Evolutionary conservation across 2,113 vertebrate genomes (phyloP).

Genomic region (Coregonus clupeaformis): DNA sequence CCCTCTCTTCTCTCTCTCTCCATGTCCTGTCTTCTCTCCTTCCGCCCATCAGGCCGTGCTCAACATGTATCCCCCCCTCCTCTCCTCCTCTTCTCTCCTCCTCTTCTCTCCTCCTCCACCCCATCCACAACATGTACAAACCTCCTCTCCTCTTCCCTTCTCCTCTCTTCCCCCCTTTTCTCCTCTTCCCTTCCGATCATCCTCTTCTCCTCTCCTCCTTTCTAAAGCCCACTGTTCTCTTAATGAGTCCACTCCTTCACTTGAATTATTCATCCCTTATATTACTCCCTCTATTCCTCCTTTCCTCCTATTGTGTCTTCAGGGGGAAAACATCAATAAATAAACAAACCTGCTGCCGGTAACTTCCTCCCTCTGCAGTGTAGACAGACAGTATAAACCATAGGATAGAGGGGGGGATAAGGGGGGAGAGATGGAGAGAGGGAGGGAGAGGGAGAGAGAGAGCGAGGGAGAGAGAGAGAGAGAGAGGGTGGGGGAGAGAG

Average conservation of each 20-base stretch:
- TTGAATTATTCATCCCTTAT: no score
- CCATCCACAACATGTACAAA: neutral
- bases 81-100: neutral
- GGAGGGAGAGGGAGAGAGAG: no score
- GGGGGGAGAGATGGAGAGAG: no score
- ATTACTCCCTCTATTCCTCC: conserved; percentile 49
- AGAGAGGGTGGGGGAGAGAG: no score
- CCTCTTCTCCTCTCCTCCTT: neutral
- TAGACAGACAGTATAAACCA: conserved; percentile 17
- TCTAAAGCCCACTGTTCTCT: conserved; percentile 37
- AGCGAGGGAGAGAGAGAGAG: neutral
- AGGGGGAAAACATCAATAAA: conserved; percentile 75
- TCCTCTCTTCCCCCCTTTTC: neutral
- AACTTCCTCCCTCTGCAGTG: conserved; percentile 40
- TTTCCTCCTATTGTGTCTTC: conserved; percentile 47
- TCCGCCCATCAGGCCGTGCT: no score
- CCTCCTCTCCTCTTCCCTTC: conserved; percentile 2
- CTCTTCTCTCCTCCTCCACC: neutral
- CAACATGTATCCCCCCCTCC: neutral
- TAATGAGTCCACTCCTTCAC: conserved; percentile 68
- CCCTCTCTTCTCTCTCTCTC: no score
- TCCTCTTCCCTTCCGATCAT: conserved; percentile 27
- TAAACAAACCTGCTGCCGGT: conserved; percentile 45
- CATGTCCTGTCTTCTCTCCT: no score
- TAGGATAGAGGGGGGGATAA: neutral